Evolutionary conservation across 2,888 invertebrate genomes (phyloP), one percentile per base, ranked within the genome.

Genomic region (Hirtodrosophila histrioides): DNA sequence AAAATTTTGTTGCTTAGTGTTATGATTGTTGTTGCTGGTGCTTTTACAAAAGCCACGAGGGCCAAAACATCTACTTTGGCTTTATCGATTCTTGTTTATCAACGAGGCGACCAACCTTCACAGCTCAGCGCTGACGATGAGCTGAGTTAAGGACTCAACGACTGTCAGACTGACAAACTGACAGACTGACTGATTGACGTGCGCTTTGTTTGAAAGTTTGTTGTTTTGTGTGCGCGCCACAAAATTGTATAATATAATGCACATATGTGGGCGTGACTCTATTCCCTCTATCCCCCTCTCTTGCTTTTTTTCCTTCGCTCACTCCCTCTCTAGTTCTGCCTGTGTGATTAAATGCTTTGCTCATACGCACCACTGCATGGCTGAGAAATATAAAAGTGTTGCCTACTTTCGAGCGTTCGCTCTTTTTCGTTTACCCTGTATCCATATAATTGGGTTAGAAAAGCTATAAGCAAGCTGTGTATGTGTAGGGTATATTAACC

Each of bases 31-130:
- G 48, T 17, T 45, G 29, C 31, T 37, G n/a, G 29, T 31, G 23
- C 8, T 35, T 24, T 10, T 17, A 40, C 43, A 44, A 49, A 46
- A 35, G 45, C 44, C 9, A 39, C 39, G 41, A 46, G 54, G 51
- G 64, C 56, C 60, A 46, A 69, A 65, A 71, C 64, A 62, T 67
- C 60, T 64, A 49, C 55, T 73, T 71, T 63, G 55, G 66, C 61
- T 51, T 78, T 82, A 82, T 82, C 86, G 82, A 82, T 82, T 82
- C 66, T 39, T 68, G 61, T 51, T 78, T 85, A 87, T 82, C 79
- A 82, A 57, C 67, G 43, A 31, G 39, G 63, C 48, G 43, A 45
- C 24, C 44, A 66, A 61, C 70, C 71, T 78, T 78, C 68, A 62
- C 54, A 77, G 56, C 78, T 57, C 61, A 53, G 50, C 50, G 36